phyloP scores from a whole-genome alignment of 2,888 invertebrate species.

The Ectemnius cavifrons region DNA sequence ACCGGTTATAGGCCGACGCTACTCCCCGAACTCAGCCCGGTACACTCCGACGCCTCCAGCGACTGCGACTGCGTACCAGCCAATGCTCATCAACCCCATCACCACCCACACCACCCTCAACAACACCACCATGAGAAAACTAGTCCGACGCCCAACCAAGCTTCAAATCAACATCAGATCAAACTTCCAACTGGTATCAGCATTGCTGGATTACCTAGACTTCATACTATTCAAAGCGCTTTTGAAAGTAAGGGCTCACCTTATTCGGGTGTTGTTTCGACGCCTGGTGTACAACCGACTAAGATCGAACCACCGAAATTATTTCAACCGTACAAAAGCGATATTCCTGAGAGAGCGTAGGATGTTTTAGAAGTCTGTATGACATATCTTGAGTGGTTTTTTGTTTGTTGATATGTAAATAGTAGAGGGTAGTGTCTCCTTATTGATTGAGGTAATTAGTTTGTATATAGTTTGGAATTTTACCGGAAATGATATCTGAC shows the following conservation, averaged over 20 bases:
- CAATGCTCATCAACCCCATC: constrained; percentile 18
- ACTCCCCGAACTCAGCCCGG: constrained; percentile 56
- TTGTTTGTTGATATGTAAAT: not conserved
- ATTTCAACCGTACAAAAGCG: constrained; percentile 88
- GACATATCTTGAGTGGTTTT: not conserved
- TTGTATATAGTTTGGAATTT: not conserved
- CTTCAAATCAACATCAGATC: constrained; percentile 40
- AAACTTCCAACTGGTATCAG: constrained; percentile 62
- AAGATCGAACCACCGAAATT: constrained; percentile 81
- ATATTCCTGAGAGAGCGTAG: constrained; percentile 74
- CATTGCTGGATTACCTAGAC: constrained; percentile 58
- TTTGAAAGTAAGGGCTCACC: constrained; percentile 54
- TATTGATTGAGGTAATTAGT: not conserved
- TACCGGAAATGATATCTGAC: not conserved
- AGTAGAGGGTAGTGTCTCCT: not conserved
- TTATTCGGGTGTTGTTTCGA: constrained; percentile 33
- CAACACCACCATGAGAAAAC: constrained; percentile 13
- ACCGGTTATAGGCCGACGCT: constrained; percentile 64
- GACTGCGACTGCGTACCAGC: constrained; percentile 67
- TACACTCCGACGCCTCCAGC: constrained; percentile 70
- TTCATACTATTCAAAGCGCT: constrained; percentile 48
- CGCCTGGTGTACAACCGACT: constrained; percentile 66
- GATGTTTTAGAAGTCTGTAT: not conserved
- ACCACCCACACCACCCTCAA: constrained; percentile 12
- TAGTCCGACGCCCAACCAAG: constrained; percentile 10